A percentile compares a stretch with the other conserved stretches of the same genome.
Evolutionary conservation across 2,113 vertebrate species (phyloP).

Genomic region (Hippotragus niger): DNA sequence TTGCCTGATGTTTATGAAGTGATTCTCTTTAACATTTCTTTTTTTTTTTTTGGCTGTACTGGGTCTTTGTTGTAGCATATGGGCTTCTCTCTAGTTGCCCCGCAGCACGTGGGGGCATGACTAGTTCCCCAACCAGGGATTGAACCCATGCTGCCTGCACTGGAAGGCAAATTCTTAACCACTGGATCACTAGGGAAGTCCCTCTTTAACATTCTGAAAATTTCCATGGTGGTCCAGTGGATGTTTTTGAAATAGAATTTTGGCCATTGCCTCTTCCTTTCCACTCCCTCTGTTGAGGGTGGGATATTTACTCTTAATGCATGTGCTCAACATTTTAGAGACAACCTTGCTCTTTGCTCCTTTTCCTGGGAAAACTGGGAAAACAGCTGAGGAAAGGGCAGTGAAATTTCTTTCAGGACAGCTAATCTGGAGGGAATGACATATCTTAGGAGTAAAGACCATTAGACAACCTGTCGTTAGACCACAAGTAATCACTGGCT

Average conservation of each 20-base stretch:
- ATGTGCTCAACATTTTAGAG: neutral
- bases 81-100: neutral
- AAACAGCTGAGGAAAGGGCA: neutral
- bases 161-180: neutral
- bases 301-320: neutral
- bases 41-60: neutral
- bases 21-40: neutral
- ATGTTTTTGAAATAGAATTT: neutral
- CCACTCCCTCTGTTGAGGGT: no score
- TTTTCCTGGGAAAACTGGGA: neutral
- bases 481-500: neutral
- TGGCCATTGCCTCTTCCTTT: neutral
- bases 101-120: accelerated
- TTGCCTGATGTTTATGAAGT: neutral
- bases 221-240: neutral
- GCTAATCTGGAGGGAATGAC: neutral
- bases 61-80: neutral
- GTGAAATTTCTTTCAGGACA: neutral
- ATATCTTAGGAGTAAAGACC: neutral
- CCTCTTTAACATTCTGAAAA: neutral
- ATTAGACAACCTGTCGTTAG: neutral
- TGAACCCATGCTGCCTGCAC: neutral
- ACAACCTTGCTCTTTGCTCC: neutral
- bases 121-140: neutral
- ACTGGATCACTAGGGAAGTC: neutral